phyloP scores from a whole-genome alignment of 2,888 invertebrate species.

The Hirtodrosophila alboralis region DNA sequence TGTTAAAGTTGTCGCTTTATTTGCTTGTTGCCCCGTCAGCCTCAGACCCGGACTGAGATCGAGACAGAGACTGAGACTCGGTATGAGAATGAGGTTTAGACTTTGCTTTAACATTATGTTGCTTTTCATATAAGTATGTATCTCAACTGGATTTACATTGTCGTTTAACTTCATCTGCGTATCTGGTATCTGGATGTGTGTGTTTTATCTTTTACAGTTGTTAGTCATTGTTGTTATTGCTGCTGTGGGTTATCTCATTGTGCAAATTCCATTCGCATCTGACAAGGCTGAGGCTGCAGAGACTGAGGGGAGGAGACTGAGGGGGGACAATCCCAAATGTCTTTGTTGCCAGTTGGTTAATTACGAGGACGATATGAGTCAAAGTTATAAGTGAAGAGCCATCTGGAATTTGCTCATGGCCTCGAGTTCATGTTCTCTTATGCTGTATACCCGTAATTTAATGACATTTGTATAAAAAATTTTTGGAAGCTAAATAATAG shows the following conservation, averaged over 20 bases:
- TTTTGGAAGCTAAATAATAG: too few relatives aligned
- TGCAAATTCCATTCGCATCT: slow-evolving; percentile 43
- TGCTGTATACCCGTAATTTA: slow-evolving; percentile 7
- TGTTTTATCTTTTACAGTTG: slow-evolving; percentile 57
- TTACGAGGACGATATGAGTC: slow-evolving; percentile 70
- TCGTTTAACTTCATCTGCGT: slow-evolving; percentile 44
- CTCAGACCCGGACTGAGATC: slow-evolving; percentile 20
- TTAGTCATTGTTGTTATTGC: slow-evolving; percentile 44
- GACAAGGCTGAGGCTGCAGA: slow-evolving; percentile 7
- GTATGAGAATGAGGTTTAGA: slow-evolving; percentile 2
- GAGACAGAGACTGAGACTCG: not conserved
- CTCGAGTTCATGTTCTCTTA: not conserved
- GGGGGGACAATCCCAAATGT: slow-evolving; percentile 30
- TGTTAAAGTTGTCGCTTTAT: slow-evolving; percentile 65
- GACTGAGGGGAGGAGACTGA: not conserved
- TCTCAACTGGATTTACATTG: slow-evolving; percentile 68
- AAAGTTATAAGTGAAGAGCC: slow-evolving; percentile 41
- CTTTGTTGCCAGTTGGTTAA: slow-evolving; percentile 64
- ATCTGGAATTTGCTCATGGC: slow-evolving; percentile 37
- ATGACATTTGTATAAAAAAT: too few relatives aligned
- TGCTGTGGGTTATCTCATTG: slow-evolving; percentile 41
- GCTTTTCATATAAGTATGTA: slow-evolving; percentile 30
- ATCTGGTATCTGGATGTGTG: slow-evolving; percentile 24
- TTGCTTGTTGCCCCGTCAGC: slow-evolving; percentile 45
- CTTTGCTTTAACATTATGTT: slow-evolving; percentile 61